Evolutionary conservation across 2,797 vertebrate species (phyloP).

Genomic region (Gallinago nigripennis): DNA sequence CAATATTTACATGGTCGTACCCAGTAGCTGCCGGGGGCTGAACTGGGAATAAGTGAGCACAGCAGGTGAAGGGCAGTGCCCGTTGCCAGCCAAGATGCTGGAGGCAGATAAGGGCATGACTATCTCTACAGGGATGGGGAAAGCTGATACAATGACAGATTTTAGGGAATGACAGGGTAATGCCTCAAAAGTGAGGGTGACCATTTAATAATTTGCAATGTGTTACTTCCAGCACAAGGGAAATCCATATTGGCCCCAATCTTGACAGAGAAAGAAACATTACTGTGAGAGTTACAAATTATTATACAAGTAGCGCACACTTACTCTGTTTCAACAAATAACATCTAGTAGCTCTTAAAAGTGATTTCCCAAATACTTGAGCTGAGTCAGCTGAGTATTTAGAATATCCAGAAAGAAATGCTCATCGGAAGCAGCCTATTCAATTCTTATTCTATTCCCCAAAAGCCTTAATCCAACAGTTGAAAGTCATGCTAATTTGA

Average conservation of each 20-base stretch:
- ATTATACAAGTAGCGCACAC: not conserved
- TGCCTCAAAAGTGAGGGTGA: not conserved
- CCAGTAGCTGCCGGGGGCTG: not conserved
- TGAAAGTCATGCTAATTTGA: not conserved
- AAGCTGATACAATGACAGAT: not conserved
- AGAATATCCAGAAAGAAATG: not conserved
- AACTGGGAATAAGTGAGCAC: not conserved
- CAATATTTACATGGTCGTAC: not conserved
- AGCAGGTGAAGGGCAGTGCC: not conserved
- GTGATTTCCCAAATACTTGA: not conserved
- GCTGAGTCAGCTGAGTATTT: not conserved
- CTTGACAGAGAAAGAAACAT: not conserved
- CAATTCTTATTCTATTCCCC: not conserved
- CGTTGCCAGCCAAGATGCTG: rapidly evolving
- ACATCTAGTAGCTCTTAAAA: not conserved
- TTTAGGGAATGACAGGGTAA: not conserved
- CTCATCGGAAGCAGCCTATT: not conserved
- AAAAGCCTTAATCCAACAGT: not conserved
- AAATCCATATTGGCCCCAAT: not conserved
- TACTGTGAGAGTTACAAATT: not conserved
- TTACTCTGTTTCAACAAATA: not conserved
- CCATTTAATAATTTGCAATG: not conserved
- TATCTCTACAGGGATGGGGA: not conserved
- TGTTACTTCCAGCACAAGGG: not conserved
- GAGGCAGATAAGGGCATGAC: not conserved